Conservation (phyloP, 2,797 vertebrate species). For the Petrocephalus schoutedeni region DNA sequence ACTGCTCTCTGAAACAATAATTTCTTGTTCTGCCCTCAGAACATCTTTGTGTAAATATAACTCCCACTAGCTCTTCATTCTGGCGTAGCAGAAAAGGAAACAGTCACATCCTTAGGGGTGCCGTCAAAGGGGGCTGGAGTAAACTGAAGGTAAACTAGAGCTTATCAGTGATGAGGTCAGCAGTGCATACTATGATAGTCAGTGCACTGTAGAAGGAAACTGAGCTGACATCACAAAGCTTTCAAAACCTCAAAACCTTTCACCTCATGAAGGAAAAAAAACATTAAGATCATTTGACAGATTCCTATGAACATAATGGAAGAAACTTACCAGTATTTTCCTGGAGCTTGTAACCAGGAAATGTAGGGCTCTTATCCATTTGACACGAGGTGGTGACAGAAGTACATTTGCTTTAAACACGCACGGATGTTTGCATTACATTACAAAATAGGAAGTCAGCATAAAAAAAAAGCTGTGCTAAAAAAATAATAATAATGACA, state of each 20-base stretch:
- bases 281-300: not conserved
- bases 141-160: not conserved
- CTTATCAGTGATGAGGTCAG: not conserved
- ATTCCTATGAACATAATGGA: not conserved
- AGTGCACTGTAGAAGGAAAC: not conserved
- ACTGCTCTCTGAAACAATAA: no score
- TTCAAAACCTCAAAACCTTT: not conserved
- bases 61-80: not conserved
- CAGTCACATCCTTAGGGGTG: not conserved
- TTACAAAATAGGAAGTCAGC: not conserved
- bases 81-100: not conserved
- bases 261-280: not conserved
- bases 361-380: not conserved
- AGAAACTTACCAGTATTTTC: not conserved
- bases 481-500: constrained; percentile 11
- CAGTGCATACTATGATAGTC: not conserved
- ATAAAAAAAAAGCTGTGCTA: not conserved
- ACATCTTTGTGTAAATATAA: no score
- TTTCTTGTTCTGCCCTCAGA: no score
- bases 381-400: not conserved
- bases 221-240: not conserved
- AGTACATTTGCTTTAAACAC: not conserved
- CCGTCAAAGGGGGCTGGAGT: not conserved
- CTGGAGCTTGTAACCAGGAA: not conserved
- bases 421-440: not conserved